Conservation (phyloP, 2,113 vertebrate genomes). For the Brachyhypopomus gauderio region DNA sequence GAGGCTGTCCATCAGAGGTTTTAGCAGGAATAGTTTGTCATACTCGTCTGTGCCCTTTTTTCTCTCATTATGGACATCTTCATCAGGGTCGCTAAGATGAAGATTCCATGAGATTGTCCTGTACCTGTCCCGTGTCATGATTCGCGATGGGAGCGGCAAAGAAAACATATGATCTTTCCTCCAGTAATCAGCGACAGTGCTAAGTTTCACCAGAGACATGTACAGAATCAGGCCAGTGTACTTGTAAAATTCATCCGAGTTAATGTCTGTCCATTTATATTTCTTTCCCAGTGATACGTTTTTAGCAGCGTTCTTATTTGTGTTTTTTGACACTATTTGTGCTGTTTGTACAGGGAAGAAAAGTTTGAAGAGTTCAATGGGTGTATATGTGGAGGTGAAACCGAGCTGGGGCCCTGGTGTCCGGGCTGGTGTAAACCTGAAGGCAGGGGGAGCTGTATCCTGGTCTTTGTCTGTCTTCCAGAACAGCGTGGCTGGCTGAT, state of each 20-base stretch:
- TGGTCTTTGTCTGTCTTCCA: not conserved
- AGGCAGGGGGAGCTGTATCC: not conserved
- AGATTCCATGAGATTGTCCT: not conserved
- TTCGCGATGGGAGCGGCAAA: not conserved
- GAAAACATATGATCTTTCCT: no score
- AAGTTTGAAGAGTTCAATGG: not conserved
- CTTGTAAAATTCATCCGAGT: not conserved
- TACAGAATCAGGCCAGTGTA: not conserved
- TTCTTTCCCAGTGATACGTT: not conserved
- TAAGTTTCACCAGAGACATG: not conserved
- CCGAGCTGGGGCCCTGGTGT: not conserved
- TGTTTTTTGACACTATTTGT: not conserved
- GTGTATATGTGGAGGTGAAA: not conserved
- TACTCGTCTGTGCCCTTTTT: not conserved
- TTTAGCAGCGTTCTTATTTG: conserved; percentile 7
- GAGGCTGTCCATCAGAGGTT: not conserved
- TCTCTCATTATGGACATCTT: not conserved
- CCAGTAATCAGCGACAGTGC: not conserved
- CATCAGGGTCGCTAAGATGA: conserved; percentile 1
- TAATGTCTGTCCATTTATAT: not conserved
- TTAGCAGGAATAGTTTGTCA: not conserved
- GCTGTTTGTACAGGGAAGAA: not conserved
- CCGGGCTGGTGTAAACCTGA: not conserved
- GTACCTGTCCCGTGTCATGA: conserved; percentile 15
- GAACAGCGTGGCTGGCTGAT: not conserved